Percentiles rank a stretch among this genome's conserved stretches.
phyloP scores from a whole-genome alignment of 2,797 vertebrate genomes.

The Glyptemys insculpta region DNA sequence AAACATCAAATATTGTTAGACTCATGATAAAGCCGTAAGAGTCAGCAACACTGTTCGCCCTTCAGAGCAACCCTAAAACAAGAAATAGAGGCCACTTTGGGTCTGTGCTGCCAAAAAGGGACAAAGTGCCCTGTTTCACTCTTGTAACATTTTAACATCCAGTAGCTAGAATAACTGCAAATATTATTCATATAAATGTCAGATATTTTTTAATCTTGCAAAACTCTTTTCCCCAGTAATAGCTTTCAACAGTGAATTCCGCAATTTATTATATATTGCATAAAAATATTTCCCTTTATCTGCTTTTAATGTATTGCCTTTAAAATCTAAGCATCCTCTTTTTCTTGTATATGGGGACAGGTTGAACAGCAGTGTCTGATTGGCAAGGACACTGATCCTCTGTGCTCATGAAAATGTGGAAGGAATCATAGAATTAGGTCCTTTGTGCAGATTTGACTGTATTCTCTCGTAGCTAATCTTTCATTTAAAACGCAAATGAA shows the following conservation, averaged over 20 bases:
- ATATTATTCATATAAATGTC: neutral
- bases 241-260: slow-evolving; percentile 1
- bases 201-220: slow-evolving; percentile 9
- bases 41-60: neutral
- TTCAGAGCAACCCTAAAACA: neutral
- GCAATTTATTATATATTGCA: slow-evolving; percentile 28
- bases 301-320: neutral
- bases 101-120: neutral
- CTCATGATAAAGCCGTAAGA: neutral
- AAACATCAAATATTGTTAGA: neutral
- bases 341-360: slow-evolving; percentile 48
- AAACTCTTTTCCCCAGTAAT: neutral
- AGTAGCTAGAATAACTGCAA: neutral
- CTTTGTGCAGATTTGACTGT: slow-evolving; percentile 49
- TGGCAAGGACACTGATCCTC: slow-evolving; percentile 64
- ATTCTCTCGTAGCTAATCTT: slow-evolving; percentile 53
- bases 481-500: slow-evolving; percentile 77
- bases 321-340: neutral
- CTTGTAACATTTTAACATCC: neutral
- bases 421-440: slow-evolving; percentile 53
- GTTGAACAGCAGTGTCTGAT: neutral
- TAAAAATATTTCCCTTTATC: slow-evolving; percentile 19
- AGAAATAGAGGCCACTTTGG: rapidly evolving
- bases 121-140: neutral
- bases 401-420: slow-evolving; percentile 49